A percentile compares a stretch with the other conserved stretches of the same genome.
These are phyloP conservation scores for Drosophila arizonae DNA, from an alignment of 1,140 invertebrate species.

Conservation along the genomic window DNA sequence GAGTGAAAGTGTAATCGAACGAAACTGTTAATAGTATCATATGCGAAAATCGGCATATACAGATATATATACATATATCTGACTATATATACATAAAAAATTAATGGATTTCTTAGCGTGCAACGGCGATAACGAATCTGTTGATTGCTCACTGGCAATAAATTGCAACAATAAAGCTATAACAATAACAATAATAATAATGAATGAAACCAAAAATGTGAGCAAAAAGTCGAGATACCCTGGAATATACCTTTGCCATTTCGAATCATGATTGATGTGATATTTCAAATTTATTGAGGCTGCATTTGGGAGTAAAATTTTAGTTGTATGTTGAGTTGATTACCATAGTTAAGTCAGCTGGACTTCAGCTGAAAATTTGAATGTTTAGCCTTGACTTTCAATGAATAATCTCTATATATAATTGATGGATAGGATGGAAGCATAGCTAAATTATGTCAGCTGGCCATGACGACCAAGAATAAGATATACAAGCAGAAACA, in stretches of 20 bases:
- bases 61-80: not conserved
- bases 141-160: slow-evolving; percentile 41
- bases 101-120: slow-evolving; percentile 50
- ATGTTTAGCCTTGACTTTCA: too few relatives aligned
- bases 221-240: slow-evolving; percentile 11
- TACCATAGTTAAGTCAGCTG: too few relatives aligned
- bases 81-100: slow-evolving; percentile 1
- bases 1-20: slow-evolving; percentile 41
- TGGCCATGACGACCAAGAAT: too few relatives aligned
- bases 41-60: slow-evolving; percentile 30
- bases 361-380: too few relatives aligned
- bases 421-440: too few relatives aligned
- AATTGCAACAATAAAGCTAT: slow-evolving; percentile 52
- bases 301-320: too few relatives aligned
- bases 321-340: too few relatives aligned
- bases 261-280: too few relatives aligned
- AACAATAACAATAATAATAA: slow-evolving; percentile 37
- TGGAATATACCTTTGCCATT: not conserved
- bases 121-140: slow-evolving; percentile 43
- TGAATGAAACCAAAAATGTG: not conserved
- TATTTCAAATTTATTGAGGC: too few relatives aligned
- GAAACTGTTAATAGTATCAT: slow-evolving; percentile 12
- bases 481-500: too few relatives aligned
- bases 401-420: too few relatives aligned
- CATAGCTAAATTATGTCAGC: too few relatives aligned